A percentile compares a stretch with the other conserved stretches of the same genome.
These are phyloP conservation scores for Eciton burchellii DNA, from an alignment of 1,140 invertebrate species.

Conservation along the genomic window DNA sequence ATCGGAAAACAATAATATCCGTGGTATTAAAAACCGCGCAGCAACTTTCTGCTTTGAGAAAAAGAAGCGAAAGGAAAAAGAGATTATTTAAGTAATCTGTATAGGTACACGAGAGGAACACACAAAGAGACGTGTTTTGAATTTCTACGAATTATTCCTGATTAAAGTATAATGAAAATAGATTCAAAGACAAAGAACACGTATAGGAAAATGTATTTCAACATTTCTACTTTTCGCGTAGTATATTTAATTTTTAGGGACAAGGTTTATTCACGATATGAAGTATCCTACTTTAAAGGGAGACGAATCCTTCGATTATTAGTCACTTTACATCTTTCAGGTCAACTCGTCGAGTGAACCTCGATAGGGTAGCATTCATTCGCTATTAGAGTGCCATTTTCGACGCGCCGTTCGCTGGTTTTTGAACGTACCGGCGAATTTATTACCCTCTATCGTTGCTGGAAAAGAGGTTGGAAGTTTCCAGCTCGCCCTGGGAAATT, in stretches of 20 bases:
- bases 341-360: not conserved
- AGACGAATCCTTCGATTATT: not conserved
- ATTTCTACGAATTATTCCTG: too few species aligned
- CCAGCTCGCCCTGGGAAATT: constrained; percentile 10
- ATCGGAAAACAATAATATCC: constrained; percentile 39
- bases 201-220: too few species aligned
- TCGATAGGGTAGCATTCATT: not conserved
- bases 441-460: not conserved
- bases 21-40: constrained; percentile 5
- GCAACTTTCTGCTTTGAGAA: not conserved
- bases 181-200: too few species aligned
- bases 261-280: not conserved
- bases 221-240: not conserved
- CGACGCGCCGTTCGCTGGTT: not conserved
- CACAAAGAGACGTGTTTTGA: too few species aligned
- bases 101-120: too few species aligned
- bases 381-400: constrained; percentile 1
- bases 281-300: not conserved
- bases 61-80: not conserved
- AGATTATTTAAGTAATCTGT: too few species aligned
- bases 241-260: not conserved
- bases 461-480: constrained; percentile 17
- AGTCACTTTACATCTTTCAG: not conserved
- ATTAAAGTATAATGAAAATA: too few species aligned
- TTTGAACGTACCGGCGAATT: not conserved